A percentile compares a stretch with the other conserved stretches of the same genome.
These are phyloP conservation scores for Euclidia mi DNA, from an alignment of 2,888 invertebrate species.

Conservation along the genomic window DNA sequence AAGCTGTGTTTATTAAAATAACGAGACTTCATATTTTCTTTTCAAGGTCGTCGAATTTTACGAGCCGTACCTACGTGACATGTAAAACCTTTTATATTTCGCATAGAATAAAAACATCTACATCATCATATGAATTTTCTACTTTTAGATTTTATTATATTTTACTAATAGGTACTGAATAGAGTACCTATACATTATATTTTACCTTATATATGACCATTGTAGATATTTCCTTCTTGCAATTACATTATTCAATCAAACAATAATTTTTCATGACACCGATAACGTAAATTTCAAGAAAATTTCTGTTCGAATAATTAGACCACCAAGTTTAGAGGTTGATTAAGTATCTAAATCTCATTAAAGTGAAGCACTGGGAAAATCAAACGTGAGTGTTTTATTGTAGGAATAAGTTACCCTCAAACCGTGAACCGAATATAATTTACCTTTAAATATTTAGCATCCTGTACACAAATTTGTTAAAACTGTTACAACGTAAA, in stretches of 20 bases:
- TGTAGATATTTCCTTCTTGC: background rate
- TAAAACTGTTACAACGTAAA: slow-evolving; percentile 41
- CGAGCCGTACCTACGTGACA: too few relatives aligned
- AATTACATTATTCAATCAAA: slow-evolving; percentile 14
- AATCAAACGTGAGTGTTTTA: slow-evolving; percentile 27
- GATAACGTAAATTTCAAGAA: slow-evolving; percentile 17
- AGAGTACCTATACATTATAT: too few relatives aligned
- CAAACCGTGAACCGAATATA: slow-evolving; percentile 17
- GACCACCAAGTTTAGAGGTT: slow-evolving; percentile 16
- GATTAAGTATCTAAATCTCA: slow-evolving; percentile 27
- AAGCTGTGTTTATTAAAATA: too few relatives aligned
- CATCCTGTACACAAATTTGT: slow-evolving; percentile 29
- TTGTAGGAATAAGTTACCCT: slow-evolving; percentile 20
- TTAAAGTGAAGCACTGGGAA: slow-evolving; percentile 14
- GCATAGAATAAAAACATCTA: too few relatives aligned
- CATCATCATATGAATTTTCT: too few relatives aligned
- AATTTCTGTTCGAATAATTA: slow-evolving; percentile 18
- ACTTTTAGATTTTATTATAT: too few relatives aligned
- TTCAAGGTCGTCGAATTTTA: too few relatives aligned
- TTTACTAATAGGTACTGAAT: too few relatives aligned
- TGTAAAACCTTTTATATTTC: too few relatives aligned
- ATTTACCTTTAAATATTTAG: slow-evolving; percentile 36
- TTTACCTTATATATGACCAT: background rate
- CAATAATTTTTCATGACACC: slow-evolving; percentile 15
- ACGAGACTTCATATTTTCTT: too few relatives aligned